Conservation (phyloP, 2,888 invertebrate genomes). For the Cerastoderma edule region DNA sequence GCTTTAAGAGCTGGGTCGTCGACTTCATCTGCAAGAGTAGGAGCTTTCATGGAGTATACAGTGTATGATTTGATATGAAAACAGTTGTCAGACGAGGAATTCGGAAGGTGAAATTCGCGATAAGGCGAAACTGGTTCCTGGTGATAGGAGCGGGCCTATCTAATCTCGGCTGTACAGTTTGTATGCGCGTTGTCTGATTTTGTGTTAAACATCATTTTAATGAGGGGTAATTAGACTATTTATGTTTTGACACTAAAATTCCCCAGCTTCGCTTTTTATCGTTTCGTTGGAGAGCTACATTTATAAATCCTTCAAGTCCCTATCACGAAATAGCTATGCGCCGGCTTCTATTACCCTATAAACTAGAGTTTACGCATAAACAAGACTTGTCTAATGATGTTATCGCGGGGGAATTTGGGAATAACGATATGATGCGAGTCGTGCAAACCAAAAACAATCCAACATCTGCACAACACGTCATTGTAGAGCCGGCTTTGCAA, state of each 20-base stretch:
- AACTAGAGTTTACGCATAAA: slow-evolving; percentile 55
- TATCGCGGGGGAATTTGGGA: slow-evolving; percentile 32
- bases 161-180: slow-evolving; percentile 42
- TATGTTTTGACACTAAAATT: slow-evolving; percentile 59
- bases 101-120: background rate
- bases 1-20: too few species aligned
- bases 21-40: too few species aligned
- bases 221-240: slow-evolving; percentile 59
- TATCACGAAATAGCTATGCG: slow-evolving; percentile 40
- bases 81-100: too few species aligned
- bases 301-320: slow-evolving; percentile 51
- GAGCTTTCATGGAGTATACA: too few species aligned
- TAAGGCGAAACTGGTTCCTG: background rate
- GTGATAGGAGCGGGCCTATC: slow-evolving; percentile 20
- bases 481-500: too few species aligned
- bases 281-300: slow-evolving; percentile 2
- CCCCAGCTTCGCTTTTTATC: slow-evolving; percentile 20
- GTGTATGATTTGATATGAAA: too few species aligned
- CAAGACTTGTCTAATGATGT: slow-evolving; percentile 45
- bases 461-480: too few species aligned
- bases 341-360: slow-evolving; percentile 49
- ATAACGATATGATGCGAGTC: slow-evolving; percentile 37
- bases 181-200: slow-evolving; percentile 47
- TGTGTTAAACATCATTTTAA: slow-evolving; percentile 61
- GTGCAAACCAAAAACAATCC: too few species aligned